Evolutionary conservation across 2,888 invertebrate species (phyloP), one percentile per base, ranked within the genome.

Genomic region (Nomada flava): DNA sequence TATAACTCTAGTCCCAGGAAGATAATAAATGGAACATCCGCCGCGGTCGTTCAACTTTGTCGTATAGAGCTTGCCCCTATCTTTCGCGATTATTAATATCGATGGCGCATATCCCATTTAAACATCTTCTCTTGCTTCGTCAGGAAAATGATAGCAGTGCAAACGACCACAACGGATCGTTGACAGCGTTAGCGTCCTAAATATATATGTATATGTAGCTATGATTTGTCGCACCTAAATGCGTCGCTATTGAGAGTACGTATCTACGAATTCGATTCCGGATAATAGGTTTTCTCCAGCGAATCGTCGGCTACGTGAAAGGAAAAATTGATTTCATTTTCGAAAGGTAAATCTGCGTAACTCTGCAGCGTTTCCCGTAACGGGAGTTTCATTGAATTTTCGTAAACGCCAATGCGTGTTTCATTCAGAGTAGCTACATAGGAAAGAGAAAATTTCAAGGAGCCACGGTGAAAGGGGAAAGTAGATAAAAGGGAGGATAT

Each of bases 31-130:
- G 53, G 36, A 52, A 69, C 64, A 63, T 76, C 77, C 75, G 65
- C 42, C 74, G 73, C 60, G 78, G 83, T 77, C 84, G 71, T 83
- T 77, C 76, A 80, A 76, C 80, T 52, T 29, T 36, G 4, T 9
- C 36, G 47, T 44, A 13, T 15, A 59, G 42, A 50, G 13, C 26
- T 47, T 26, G 23, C 15, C 55, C 13, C 23, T 36, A 23, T 52
- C 36, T n/a, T 55, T n/a, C 59, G 13, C 42, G 62, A 15, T n/a
- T 50, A 55, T 26, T 50, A 29, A 44, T 57, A 62, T 57, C 68
- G 55, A 23, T 23, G 55, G 68, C 23, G 53, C 36, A 36, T 23
- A 36, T 23, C 42, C 15, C 68, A 20, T 44, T 68, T 18, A 13
- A 55, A 23, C 23, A 5, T 42, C 15, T 9, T 67, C 36, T 20